Evolutionary conservation across 2,888 invertebrate genomes (phyloP).

Genomic region (Drosophila buzzatii): DNA sequence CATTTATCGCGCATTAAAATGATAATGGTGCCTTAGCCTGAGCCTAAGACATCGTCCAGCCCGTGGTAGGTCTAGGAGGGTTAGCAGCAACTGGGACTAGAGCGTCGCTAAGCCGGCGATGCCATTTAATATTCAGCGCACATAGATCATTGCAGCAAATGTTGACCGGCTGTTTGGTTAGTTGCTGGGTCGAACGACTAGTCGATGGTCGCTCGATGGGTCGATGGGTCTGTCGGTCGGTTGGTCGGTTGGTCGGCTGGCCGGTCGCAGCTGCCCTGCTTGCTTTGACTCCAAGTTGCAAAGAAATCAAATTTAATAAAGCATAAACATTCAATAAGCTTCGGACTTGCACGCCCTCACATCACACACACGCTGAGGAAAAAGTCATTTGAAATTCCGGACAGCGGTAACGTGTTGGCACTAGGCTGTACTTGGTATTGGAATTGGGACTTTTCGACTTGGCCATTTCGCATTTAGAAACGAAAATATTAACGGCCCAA

Average conservation of each 20-base stretch:
- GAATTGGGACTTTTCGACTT: conserved; percentile 18
- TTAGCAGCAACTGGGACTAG: conserved; percentile 7
- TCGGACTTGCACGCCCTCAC: conserved; percentile 44
- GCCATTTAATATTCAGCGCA: conserved; percentile 84
- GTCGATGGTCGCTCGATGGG: conserved; percentile 21
- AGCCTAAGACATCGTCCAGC: conserved; percentile 1
- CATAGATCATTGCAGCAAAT: conserved; percentile 85
- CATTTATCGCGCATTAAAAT: conserved; percentile 84
- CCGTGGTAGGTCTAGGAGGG: too few relatives aligned
- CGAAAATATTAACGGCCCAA: conserved; percentile 77
- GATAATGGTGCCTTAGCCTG: conserved; percentile 74
- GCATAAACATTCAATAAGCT: conserved; percentile 85
- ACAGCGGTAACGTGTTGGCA: conserved; percentile 49
- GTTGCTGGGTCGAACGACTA: conserved; percentile 33
- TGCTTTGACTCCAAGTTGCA: conserved; percentile 43
- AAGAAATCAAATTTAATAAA: conserved; percentile 85
- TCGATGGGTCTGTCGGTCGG: conserved; percentile 16
- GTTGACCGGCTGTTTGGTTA: conserved; percentile 48
- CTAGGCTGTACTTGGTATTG: conserved; percentile 31
- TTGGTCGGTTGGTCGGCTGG: conserved; percentile 1
- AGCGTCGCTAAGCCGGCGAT: conserved; percentile 44
- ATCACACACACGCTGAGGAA: conserved; percentile 29
- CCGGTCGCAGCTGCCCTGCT: conserved; percentile 14
- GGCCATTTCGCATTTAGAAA: conserved; percentile 70
- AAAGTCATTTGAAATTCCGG: conserved; percentile 81